These are phyloP conservation scores for Chelmon rostratus DNA, from an alignment of 2,797 vertebrate species.

Conservation along the genomic window DNA sequence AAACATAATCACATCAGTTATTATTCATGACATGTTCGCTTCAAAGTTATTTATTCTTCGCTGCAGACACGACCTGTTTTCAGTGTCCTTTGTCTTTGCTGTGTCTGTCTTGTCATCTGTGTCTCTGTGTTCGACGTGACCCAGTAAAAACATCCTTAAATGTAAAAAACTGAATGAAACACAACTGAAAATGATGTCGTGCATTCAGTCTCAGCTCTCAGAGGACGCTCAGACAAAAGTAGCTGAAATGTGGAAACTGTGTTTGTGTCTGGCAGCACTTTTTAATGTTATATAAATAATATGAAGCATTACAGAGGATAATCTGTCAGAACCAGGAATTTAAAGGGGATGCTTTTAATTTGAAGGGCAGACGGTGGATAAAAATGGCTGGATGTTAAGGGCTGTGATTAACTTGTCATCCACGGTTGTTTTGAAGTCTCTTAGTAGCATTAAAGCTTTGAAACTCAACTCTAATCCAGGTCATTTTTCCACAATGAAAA, in stretches of 20 bases:
- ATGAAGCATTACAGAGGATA: not conserved
- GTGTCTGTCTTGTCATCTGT: not conserved
- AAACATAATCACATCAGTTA: too few relatives aligned
- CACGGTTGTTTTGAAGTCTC: slow-evolving; percentile 13
- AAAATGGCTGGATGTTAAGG: slow-evolving; percentile 3
- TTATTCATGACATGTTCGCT: too few relatives aligned
- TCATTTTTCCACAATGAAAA: not conserved
- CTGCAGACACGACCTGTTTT: not conserved
- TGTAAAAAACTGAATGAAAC: too few relatives aligned
- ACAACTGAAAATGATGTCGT: too few relatives aligned
- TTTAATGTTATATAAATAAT: not conserved
- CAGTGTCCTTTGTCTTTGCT: not conserved
- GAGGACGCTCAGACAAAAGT: not conserved
- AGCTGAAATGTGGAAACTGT: not conserved
- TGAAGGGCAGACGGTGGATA: slow-evolving; percentile 16
- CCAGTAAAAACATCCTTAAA: not conserved
- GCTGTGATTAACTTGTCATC: slow-evolving; percentile 24
- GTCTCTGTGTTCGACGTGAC: not conserved
- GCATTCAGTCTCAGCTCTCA: not conserved
- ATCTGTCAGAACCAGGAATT: slow-evolving; percentile 7
- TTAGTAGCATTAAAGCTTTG: not conserved
- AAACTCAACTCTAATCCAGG: not conserved
- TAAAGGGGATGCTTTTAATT: slow-evolving; percentile 33
- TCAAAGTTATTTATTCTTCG: not conserved
- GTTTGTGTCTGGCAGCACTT: not conserved